Base-by-base conservation (phyloP, 2,888 invertebrate genomes). In the Merodon equestris region DNA sequence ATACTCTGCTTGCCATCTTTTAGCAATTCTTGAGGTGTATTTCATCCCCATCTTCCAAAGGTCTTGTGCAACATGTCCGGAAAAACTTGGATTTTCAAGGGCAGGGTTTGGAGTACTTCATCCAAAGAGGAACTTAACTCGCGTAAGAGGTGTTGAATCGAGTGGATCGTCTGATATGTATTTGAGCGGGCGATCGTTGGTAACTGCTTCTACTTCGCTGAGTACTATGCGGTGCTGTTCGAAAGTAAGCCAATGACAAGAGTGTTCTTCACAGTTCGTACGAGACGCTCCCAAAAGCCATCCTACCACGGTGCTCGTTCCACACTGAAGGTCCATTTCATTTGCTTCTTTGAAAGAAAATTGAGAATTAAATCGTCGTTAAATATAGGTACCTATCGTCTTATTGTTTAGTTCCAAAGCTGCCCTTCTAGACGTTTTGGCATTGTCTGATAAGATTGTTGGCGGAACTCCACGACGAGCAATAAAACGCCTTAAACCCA, bases 251-350 rank as follows among this genome's bases (percentile, higher is more conserved):
- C 77, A 27, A 79, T 75, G 13, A 60, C 56, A 5, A 81, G 40
- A 5, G 51, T 68, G 40, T 58, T 51, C 18, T 79, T 82, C 0
- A 79, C 48, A n/a, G 60, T 74, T 34, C 73, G 45, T 0, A 81
- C 73, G 7, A 81, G 60, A 9, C 67, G 61, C 40, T 82, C 73
- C 81, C 73, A 71, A 53, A 79, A 79, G 13, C 73, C 79, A 13
- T 60, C 75, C 81, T 73, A 82, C 77, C 75, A 73, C 13, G 76
- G 40, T 3, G 48, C 38, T 12, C 56, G 27, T 14, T 56, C 66
- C 1, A 56, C 56, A 19, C 54, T 56, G 15, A 56, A 54, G 15
- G 14, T 48, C 76, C 66, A 66, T 13, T 48, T n/a, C n/a, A 66
- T 48, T 38, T 56, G 44, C 10, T 38, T 36, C 1, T 48, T n/a